Evolutionary conservation across 2,888 invertebrate genomes (phyloP).

Genomic region (Coenonympha arcania): DNA sequence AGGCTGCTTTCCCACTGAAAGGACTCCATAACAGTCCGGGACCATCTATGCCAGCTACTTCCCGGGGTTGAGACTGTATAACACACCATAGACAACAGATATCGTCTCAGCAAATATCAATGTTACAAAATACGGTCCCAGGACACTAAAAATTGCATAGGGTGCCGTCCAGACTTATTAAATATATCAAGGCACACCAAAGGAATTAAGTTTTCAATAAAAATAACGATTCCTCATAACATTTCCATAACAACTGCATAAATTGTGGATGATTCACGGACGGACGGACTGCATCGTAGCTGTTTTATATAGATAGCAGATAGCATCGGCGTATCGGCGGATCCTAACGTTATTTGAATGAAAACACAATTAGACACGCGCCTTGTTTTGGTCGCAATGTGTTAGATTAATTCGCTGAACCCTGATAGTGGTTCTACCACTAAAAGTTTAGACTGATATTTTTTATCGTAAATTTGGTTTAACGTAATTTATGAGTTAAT

Average conservation of each 20-base stretch:
- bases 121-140: too few relatives aligned
- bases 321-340: slow-evolving; percentile 6
- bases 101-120: too few relatives aligned
- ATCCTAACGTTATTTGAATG: slow-evolving; percentile 49
- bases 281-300: neutral
- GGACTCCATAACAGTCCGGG: too few relatives aligned
- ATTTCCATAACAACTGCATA: slow-evolving; percentile 6
- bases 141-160: too few relatives aligned
- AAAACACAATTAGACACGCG: slow-evolving; percentile 56
- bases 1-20: too few relatives aligned
- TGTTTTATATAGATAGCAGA: neutral
- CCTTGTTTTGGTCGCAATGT: slow-evolving; percentile 49
- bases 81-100: too few relatives aligned
- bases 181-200: too few relatives aligned
- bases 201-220: neutral
- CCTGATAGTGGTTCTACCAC: slow-evolving; percentile 34
- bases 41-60: too few relatives aligned
- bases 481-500: too few relatives aligned
- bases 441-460: slow-evolving; percentile 27
- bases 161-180: too few relatives aligned
- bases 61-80: too few relatives aligned
- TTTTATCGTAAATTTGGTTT: too few relatives aligned
- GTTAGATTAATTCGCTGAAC: slow-evolving; percentile 48
- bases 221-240: neutral
- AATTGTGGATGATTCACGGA: slow-evolving; percentile 8